Conservation (phyloP, 2,797 vertebrate genomes). For the Paratrypauchen microcephalus region DNA sequence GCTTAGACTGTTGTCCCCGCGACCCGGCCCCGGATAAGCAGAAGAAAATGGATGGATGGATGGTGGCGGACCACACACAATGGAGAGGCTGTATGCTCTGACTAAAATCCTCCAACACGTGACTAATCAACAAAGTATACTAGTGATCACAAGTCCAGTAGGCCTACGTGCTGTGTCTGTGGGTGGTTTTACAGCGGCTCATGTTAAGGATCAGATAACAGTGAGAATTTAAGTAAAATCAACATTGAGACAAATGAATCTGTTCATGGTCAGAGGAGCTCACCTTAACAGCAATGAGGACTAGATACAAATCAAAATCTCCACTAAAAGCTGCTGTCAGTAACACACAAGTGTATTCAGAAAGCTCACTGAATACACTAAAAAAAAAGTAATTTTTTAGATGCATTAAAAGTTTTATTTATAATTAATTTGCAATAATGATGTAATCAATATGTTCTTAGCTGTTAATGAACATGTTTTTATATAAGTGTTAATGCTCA, state of each 20-base stretch:
- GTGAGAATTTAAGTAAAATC: not conserved
- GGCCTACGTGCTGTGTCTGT: not conserved
- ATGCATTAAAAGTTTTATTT: not conserved
- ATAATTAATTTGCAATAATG: not conserved
- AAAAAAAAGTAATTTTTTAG: too few species aligned
- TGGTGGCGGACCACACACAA: constrained; percentile 31
- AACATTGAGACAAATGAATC: not conserved
- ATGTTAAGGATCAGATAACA: not conserved
- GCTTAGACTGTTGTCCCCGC: too few species aligned
- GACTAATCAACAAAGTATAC: constrained; percentile 15
- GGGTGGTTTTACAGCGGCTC: not conserved
- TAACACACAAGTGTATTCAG: not conserved
- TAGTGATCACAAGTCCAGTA: not conserved
- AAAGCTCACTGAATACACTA: not conserved
- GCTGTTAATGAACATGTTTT: too few species aligned
- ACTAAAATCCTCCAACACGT: constrained; percentile 6
- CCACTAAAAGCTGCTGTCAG: not conserved
- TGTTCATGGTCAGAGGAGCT: not conserved
- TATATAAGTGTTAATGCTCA: too few species aligned
- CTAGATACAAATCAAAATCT: not conserved
- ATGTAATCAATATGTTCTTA: not conserved
- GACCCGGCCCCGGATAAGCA: too few species aligned
- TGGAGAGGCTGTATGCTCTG: constrained; percentile 2
- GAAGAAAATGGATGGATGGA: too few species aligned
- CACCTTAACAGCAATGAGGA: not conserved